Base-by-base conservation (phyloP, 2,888 invertebrate species). In the Nasonia oneida region DNA sequence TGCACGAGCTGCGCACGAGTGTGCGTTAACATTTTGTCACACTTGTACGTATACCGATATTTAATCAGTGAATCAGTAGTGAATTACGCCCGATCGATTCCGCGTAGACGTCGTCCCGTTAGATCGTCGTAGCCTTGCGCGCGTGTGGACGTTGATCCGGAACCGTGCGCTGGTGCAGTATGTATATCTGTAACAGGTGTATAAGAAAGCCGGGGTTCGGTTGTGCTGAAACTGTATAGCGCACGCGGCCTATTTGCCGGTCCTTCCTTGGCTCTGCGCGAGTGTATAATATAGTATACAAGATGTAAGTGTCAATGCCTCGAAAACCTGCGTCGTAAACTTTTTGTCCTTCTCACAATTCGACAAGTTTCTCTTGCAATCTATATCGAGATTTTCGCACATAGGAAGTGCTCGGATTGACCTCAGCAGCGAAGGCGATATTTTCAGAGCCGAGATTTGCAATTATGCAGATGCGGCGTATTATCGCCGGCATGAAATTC, bases 131-230 rank as follows among this genome's bases (percentile, higher is more conserved):
- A 12, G 57, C 23, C 0, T 39, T 4, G 6, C 8, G 18, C n/a
- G 57, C 57, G 57, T n/a, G 57, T 85, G 88, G 88, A 89, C 88
- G 86, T 85, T 88, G 88, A 88, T 88, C 88, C 89, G 89, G 89
- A 89, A 89, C 89, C 74, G 79, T 29, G 50, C 53, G 12, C 29
- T 29, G 29, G 29, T 29, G 29, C 23, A 23, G 23, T 12, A 2
- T 47, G 10, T 12, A 47, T 47, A 47, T 47, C 8, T 47, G 12
- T 8, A 42, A 42, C 42, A 42, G 53, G 18, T 53, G 18, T 53
- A 57, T 39, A 81, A 88, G 88, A 88, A 89, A 87, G 87, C 88
- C 86, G 84, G 12, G 15, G 86, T 70, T 87, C 86, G 77, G 86
- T 82, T 88, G 87, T 84, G 86, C 87, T 87, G 88, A 88, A 88